Evolutionary conservation across 2,113 vertebrate genomes (phyloP).

Genomic region (Cottus gobio): DNA sequence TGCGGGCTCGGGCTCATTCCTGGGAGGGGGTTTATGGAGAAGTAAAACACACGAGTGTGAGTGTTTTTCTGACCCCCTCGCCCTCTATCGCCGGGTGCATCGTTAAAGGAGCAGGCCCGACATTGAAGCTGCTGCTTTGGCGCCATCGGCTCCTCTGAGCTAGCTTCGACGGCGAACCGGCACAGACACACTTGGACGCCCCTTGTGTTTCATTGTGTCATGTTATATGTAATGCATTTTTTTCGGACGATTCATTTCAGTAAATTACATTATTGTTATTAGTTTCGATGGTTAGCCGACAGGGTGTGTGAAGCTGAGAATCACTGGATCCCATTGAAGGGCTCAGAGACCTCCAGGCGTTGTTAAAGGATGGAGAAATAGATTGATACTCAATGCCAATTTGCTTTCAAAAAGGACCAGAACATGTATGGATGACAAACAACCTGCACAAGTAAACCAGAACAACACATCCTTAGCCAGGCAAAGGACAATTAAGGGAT

Average conservation of each 20-base stretch:
- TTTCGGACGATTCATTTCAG: background rate
- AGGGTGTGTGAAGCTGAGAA: background rate
- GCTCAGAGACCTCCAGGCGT: background rate
- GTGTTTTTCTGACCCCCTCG: background rate
- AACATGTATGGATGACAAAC: too few species aligned
- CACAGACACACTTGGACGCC: too few species aligned
- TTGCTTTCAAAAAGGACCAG: background rate
- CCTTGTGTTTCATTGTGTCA: background rate
- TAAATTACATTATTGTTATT: background rate
- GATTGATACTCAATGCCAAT: background rate
- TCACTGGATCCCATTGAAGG: background rate
- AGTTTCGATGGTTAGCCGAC: background rate
- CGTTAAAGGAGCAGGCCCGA: rapidly evolving
- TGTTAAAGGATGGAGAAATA: background rate
- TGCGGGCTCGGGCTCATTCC: constrained; percentile 23
- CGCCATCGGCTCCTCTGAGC: constrained; percentile 60
- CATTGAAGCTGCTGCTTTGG: constrained; percentile 21
- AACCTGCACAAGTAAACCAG: too few species aligned
- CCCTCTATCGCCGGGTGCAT: rapidly evolving
- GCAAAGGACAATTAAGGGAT: too few species aligned
- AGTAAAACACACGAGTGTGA: background rate
- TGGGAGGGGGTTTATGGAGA: background rate
- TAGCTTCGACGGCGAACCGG: constrained; percentile 6
- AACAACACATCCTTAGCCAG: too few species aligned
- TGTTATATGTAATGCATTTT: rapidly evolving